Conservation (phyloP, 2,888 invertebrate species). For the Nomada fucata region DNA sequence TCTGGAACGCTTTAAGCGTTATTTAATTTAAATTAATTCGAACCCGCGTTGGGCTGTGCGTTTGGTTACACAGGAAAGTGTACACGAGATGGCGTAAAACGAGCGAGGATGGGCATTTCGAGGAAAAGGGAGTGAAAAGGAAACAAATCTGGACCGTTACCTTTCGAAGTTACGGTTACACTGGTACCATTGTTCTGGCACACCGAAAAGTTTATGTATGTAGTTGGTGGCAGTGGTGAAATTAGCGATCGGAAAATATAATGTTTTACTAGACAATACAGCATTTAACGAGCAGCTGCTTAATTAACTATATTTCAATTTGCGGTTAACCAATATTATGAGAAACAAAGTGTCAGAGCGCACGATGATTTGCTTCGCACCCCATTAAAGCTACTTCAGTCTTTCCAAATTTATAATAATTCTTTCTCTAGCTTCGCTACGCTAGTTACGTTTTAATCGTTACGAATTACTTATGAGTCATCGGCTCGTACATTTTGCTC, state of each 20-base stretch:
- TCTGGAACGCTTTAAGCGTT: background rate
- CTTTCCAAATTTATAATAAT: background rate
- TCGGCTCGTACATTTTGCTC: background rate
- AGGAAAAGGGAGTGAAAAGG: background rate
- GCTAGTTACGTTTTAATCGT: background rate
- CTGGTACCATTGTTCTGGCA: too few species aligned
- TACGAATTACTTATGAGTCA: background rate
- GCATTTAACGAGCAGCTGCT: too few species aligned
- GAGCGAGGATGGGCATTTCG: background rate
- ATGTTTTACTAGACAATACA: too few species aligned
- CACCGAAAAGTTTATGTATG: too few species aligned
- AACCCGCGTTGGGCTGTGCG: background rate
- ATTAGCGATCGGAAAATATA: too few species aligned
- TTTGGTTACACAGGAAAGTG: background rate
- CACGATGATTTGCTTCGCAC: background rate
- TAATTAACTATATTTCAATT: background rate
- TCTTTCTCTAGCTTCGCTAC: background rate
- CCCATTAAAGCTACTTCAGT: background rate
- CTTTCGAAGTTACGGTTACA: background rate
- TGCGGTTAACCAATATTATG: background rate
- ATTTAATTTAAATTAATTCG: slow-evolving; percentile 33
- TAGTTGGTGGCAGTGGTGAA: too few species aligned
- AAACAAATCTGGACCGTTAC: background rate
- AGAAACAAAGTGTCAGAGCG: background rate
- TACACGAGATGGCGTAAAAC: background rate